phyloP scores from a whole-genome alignment of 2,797 vertebrate genomes.

The Danio jaintianensis region DNA sequence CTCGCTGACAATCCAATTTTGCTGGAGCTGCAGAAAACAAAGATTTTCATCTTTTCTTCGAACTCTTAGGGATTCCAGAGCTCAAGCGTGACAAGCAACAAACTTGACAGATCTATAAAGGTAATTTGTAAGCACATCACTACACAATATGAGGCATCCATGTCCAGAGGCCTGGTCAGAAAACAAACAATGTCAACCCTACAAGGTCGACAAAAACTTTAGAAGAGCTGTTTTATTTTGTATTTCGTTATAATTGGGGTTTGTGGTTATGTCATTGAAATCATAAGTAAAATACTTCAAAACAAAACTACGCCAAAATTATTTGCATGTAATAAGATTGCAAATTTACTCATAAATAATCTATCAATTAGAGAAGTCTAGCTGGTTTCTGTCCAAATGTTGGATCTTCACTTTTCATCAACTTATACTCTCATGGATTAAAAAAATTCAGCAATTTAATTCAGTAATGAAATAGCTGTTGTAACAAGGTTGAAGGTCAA shows the following conservation, averaged over 20 bases:
- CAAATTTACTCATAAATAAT: not conserved
- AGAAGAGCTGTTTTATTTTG: not conserved
- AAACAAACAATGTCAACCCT: not conserved
- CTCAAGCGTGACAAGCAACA: slow-evolving; percentile 35
- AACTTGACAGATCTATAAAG: slow-evolving; percentile 34
- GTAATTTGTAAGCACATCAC: slow-evolving; percentile 19
- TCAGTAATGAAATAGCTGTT: not conserved
- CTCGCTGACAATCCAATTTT: slow-evolving; percentile 16
- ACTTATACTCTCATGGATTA: not conserved
- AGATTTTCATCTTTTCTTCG: slow-evolving; percentile 21
- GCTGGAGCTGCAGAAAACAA: slow-evolving; percentile 43
- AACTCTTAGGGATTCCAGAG: slow-evolving; percentile 27
- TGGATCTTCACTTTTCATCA: not conserved
- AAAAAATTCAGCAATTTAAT: too few species aligned
- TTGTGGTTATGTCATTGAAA: not conserved
- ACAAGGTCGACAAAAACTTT: not conserved
- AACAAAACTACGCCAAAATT: too few species aligned
- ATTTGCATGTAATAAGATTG: not conserved
- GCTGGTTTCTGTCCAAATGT: too few species aligned
- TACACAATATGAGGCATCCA: slow-evolving; percentile 20
- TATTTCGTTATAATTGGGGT: not conserved
- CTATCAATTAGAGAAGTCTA: not conserved
- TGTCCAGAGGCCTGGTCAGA: not conserved
- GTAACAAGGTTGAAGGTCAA: not conserved
- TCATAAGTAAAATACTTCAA: not conserved